phyloP scores from a whole-genome alignment of 2,113 vertebrate species.

The Chloroceryle aenea region DNA sequence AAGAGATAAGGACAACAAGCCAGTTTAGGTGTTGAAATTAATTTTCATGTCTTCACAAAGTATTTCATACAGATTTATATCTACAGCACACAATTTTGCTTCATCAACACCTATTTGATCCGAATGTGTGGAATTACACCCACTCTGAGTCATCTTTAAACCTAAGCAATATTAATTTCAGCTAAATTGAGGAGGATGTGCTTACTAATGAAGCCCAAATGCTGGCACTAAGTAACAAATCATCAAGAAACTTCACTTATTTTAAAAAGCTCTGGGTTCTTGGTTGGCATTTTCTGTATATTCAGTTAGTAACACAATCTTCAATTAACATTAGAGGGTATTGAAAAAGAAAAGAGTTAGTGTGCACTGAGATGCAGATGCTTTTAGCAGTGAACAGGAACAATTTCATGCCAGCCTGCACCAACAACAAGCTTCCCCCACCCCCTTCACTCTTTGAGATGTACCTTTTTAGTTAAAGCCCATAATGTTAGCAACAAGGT shows the following conservation, averaged over 20 bases:
- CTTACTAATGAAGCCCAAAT: constrained; percentile 52
- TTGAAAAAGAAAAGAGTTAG: constrained; percentile 46
- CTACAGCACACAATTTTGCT: not conserved
- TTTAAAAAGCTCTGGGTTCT: constrained; percentile 39
- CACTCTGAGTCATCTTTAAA: constrained; percentile 43
- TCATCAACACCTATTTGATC: constrained; percentile 12
- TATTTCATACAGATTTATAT: not conserved
- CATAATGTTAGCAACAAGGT: not conserved
- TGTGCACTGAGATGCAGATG: constrained; percentile 57
- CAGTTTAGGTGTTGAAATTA: not conserved
- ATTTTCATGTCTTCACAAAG: not conserved
- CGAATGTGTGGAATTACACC: not conserved
- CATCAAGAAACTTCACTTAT: constrained; percentile 55
- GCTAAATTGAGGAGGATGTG: constrained; percentile 1
- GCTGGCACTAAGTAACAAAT: constrained; percentile 31
- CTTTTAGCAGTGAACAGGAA: constrained; percentile 38
- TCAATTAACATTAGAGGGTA: constrained; percentile 67
- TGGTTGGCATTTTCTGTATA: constrained; percentile 63
- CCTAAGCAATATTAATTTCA: constrained; percentile 30
- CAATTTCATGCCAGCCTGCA: constrained; percentile 29
- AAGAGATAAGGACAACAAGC: constrained; percentile 4
- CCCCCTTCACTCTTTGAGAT: not conserved
- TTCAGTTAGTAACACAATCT: constrained; percentile 62
- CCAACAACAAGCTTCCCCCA: not conserved
- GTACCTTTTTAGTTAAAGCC: constrained; percentile 36